Evolutionary conservation across 2,888 invertebrate genomes (phyloP), one percentile per base, ranked within the genome.

Genomic region (Agrotis segetum): DNA sequence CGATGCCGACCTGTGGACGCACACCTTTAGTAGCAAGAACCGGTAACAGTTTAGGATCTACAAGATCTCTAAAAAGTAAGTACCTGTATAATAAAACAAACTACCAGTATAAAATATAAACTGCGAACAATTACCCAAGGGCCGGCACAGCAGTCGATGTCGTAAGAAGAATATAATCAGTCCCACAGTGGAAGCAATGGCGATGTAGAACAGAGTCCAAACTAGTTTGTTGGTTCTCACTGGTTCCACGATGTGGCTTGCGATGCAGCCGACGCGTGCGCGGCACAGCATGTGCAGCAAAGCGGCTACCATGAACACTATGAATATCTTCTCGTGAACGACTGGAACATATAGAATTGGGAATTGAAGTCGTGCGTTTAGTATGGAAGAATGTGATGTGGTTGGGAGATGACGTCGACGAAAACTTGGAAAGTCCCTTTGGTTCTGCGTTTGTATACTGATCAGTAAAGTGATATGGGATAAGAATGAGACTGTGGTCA

Each of bases 321-420:
- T 98, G 95, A 99, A 99, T 87, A 99, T 98, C 93, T 98, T 98
- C 95, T 99, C 99, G 93, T 98, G 98, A 79, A 98, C 96, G 87
- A 98, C 99, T 99, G 95, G 70, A 97, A 97, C 50, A 72, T 40
- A 73, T n/a, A 24, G 53, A 85, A 75, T 74, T 77, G 21, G 50
- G 72, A 63, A 75, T 75, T 19, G 53, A 60, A 46, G 68, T 85
- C 79, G 66, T 81, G 66, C 59, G 68, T 50, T 76, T 71, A 71
- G 29, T 79, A 71, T 76, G 74, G 63, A 67, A 55, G 69, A 72
- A 67, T 77, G 50, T 53, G 50, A 49, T 77, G 49, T 49, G 61
- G 19, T 56, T 16, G 55, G 16, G 5, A 53, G 19, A 67, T 81
- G 67, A 77, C 67, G 72, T 71, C 46, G 21, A 44, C 14, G 13